Evolutionary conservation across 2,797 vertebrate species (phyloP).

Genomic region (Typhlichthys subterraneus): DNA sequence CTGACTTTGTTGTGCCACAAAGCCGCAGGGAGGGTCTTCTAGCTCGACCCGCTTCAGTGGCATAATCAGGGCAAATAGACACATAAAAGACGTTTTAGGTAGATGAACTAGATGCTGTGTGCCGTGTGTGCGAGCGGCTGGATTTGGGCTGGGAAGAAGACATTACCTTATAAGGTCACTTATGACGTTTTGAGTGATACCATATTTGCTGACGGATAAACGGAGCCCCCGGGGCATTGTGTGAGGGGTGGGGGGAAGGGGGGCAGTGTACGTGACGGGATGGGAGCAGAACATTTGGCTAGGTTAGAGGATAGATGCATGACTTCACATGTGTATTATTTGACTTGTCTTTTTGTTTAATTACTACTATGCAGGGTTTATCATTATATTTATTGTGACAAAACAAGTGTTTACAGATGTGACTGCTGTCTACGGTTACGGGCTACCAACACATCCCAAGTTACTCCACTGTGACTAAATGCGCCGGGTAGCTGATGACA

Average conservation of each 20-base stretch:
- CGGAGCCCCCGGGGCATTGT: slow-evolving; percentile 63
- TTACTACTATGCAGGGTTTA: slow-evolving; percentile 4
- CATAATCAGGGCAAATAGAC: too few species aligned
- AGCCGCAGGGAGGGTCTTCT: slow-evolving; percentile 14
- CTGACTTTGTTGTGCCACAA: slow-evolving; percentile 26
- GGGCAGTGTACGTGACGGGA: slow-evolving; percentile 62
- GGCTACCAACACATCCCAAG: slow-evolving; percentile 8
- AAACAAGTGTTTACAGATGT: slow-evolving; percentile 9
- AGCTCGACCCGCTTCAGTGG: not conserved
- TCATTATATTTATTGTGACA: slow-evolving; percentile 6
- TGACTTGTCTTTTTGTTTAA: slow-evolving; percentile 1
- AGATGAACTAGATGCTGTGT: slow-evolving; percentile 3
- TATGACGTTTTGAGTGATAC: slow-evolving; percentile 39
- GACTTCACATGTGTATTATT: slow-evolving; percentile 12
- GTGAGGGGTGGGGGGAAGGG: slow-evolving; percentile 40
- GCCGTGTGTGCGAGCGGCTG: slow-evolving; percentile 10
- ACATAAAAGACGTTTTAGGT: not conserved
- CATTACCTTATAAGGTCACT: slow-evolving; percentile 51
- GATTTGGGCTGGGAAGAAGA: slow-evolving; percentile 53
- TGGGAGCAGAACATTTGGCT: slow-evolving; percentile 65
- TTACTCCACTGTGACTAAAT: slow-evolving; percentile 7
- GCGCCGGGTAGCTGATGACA: not conserved
- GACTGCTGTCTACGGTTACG: too few species aligned
- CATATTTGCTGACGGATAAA: slow-evolving; percentile 71
- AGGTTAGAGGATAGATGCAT: slow-evolving; percentile 37